Conservation (phyloP, 2,888 invertebrate genomes). For the Digitonthophagus gazella region DNA sequence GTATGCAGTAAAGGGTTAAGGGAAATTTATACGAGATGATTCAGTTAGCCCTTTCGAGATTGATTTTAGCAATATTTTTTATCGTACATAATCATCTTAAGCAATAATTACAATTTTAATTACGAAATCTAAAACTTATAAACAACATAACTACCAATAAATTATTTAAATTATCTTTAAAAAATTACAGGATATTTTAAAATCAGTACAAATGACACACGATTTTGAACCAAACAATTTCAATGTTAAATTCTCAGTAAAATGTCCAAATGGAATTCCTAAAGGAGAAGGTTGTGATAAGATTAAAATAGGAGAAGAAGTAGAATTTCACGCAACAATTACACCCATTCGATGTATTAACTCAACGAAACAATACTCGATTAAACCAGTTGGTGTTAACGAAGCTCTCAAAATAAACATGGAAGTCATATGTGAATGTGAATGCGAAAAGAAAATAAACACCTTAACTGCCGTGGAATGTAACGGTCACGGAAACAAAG, state of each 20-base stretch:
- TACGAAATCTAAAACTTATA: too few species aligned
- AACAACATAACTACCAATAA: too few species aligned
- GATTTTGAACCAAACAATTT: conserved; percentile 46
- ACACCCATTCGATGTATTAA: conserved; percentile 59
- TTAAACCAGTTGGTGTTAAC: conserved; percentile 70
- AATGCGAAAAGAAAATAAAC: conserved; percentile 35
- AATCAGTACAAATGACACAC: conserved; percentile 50
- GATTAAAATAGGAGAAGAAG: conserved; percentile 58
- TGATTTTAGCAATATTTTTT: too few species aligned
- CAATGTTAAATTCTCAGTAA: conserved; percentile 59
- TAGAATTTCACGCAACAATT: conserved; percentile 57
- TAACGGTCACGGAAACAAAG: conserved; percentile 34
- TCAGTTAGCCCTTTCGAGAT: too few species aligned
- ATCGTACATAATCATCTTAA: too few species aligned
- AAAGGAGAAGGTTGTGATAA: conserved; percentile 57
- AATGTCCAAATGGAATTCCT: conserved; percentile 47
- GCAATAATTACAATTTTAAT: too few species aligned
- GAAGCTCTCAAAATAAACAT: conserved; percentile 69
- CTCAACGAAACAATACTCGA: conserved; percentile 54
- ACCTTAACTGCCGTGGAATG: conserved; percentile 58
- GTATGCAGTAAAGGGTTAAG: too few species aligned
- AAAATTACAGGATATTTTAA: conserved; percentile 51
- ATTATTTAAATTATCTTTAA: background rate
- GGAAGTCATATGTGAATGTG: conserved; percentile 50
- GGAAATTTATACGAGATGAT: too few species aligned